A percentile compares a stretch with the other conserved stretches of the same genome.
These are phyloP conservation scores for Amphimedon queenslandica DNA, from an alignment of 37 sponge, comb jelly and placozoan genomes.

Conservation along the genomic window DNA sequence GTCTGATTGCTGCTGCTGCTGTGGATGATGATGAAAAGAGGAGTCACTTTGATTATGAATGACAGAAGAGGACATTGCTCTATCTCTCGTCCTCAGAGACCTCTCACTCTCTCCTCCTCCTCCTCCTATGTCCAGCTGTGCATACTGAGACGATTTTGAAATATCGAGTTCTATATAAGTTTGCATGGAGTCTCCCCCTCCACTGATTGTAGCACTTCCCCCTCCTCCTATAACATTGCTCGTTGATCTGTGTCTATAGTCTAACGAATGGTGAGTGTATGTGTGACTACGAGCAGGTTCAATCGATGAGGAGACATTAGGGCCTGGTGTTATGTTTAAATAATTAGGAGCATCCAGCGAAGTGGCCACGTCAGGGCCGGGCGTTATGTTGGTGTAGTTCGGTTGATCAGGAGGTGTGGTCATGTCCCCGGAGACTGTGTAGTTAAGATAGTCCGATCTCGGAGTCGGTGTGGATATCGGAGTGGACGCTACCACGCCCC, in stretches of 20 bases:
- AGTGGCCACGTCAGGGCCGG: neutral
- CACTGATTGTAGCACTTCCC: neutral
- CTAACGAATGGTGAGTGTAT: neutral
- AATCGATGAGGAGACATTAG: neutral
- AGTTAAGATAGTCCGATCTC: conserved; percentile 10
- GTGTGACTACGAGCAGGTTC: neutral
- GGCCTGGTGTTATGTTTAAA: conserved; percentile 1
- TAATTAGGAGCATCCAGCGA: neutral
- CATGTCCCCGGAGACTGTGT: neutral
- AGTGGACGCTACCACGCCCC: neutral
- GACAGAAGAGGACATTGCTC: too few species aligned
- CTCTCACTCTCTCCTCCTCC: too few species aligned
- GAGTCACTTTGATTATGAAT: too few species aligned
- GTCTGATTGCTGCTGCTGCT: too few species aligned
- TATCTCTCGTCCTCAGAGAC: too few species aligned
- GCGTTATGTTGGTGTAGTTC: conserved; percentile 9
- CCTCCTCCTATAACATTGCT: neutral
- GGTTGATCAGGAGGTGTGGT: neutral
- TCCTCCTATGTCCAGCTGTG: neutral
- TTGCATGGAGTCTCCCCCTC: neutral
- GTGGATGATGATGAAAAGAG: too few species aligned
- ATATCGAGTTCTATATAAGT: neutral
- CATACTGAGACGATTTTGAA: neutral
- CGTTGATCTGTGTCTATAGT: neutral
- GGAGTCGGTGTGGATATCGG: neutral